phyloP scores from a whole-genome alignment of 2,797 vertebrate genomes.

The Xenopus petersii region DNA sequence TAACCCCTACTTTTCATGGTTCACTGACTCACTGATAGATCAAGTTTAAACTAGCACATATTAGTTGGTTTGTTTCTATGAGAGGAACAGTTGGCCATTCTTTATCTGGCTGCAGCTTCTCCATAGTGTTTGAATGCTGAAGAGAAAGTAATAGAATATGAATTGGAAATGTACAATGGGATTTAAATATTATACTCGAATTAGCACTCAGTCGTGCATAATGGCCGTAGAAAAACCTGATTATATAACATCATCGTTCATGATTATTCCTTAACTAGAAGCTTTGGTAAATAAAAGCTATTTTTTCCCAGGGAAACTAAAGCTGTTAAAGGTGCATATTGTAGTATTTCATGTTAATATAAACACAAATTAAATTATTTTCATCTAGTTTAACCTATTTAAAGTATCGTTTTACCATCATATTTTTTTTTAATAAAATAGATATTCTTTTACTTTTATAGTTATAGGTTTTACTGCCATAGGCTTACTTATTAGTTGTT shows the following conservation, averaged over 20 bases:
- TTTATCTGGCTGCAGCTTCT: constrained; percentile 64
- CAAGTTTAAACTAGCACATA: constrained; percentile 81
- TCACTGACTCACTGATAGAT: constrained; percentile 78
- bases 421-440: too few relatives aligned
- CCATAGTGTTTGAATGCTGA: constrained; percentile 57
- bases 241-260: background rate
- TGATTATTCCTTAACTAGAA: background rate
- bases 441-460: too few relatives aligned
- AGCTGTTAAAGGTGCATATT: too few relatives aligned
- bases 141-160: constrained; percentile 57
- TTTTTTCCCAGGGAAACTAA: too few relatives aligned
- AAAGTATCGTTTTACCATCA: too few relatives aligned
- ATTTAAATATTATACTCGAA: constrained; percentile 49
- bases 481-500: too few relatives aligned
- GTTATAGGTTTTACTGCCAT: too few relatives aligned
- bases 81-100: constrained; percentile 77
- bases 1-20: constrained; percentile 79
- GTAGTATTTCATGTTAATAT: too few relatives aligned
- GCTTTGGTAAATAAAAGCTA: too few relatives aligned
- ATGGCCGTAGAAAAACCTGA: constrained; percentile 15
- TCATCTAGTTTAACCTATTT: too few relatives aligned
- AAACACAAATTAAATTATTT: too few relatives aligned
- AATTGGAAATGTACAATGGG: constrained; percentile 53
- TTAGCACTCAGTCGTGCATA: constrained; percentile 49
- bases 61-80: constrained; percentile 77